Evolutionary conservation across 2,113 vertebrate genomes (phyloP).

Genomic region (Grallaria varia): DNA sequence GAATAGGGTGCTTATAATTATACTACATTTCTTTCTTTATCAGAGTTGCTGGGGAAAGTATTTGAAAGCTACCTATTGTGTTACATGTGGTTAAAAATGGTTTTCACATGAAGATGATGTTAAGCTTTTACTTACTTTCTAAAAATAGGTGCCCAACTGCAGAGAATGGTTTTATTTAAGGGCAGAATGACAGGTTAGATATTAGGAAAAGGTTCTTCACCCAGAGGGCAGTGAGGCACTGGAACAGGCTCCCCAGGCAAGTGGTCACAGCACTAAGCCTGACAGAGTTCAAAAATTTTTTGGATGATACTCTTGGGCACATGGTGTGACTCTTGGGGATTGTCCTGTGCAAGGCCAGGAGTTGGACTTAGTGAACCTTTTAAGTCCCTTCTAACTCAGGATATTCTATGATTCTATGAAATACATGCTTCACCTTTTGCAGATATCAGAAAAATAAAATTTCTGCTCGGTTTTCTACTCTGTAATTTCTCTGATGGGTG

Average conservation of each 20-base stretch:
- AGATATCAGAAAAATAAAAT: neutral
- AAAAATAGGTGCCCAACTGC: neutral
- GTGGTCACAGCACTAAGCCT: neutral
- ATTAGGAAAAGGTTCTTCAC: neutral
- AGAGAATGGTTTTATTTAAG: neutral
- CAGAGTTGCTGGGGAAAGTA: neutral
- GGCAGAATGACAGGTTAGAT: neutral
- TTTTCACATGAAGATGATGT: neutral
- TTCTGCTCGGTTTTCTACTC: neutral
- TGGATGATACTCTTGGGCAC: fast-evolving
- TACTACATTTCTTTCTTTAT: neutral
- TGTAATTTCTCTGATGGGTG: neutral
- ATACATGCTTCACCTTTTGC: neutral
- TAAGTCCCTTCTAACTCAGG: neutral
- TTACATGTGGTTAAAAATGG: neutral
- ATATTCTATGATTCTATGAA: neutral
- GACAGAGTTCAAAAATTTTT: neutral
- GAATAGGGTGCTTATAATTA: neutral
- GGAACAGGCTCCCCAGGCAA: no score
- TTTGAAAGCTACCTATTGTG: neutral
- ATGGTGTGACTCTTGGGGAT: neutral
- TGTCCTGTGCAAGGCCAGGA: fast-evolving
- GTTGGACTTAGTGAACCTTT: neutral
- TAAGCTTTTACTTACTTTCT: neutral
- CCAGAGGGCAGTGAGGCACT: neutral